Evolutionary conservation across 1,140 invertebrate species (phyloP).

Genomic region (Pseudomyrmex cubaensis): DNA sequence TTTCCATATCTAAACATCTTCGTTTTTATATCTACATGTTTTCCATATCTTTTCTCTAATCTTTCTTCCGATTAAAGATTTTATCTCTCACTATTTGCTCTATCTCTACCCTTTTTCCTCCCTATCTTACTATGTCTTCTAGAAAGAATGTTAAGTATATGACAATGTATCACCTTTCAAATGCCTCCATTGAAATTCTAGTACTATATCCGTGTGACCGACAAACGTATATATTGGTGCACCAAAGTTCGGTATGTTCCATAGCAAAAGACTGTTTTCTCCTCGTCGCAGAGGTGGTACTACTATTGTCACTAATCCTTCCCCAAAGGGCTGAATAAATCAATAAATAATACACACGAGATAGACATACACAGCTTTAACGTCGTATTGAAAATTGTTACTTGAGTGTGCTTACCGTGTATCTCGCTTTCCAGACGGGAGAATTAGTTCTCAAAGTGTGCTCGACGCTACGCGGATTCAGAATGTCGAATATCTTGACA

Average conservation of each 20-base stretch:
- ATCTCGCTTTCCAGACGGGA: constrained; percentile 97
- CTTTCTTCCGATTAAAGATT: too few species aligned
- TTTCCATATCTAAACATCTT: too few species aligned
- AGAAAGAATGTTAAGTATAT: too few species aligned
- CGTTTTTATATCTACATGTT: too few species aligned
- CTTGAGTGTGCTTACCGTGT: constrained; percentile 87
- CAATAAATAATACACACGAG: not conserved
- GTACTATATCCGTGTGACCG: constrained; percentile 96
- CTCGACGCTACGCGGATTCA: constrained; percentile 92
- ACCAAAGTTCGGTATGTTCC: constrained; percentile 90
- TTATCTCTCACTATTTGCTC: too few species aligned
- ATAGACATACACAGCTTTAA: not conserved
- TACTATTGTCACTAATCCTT: constrained; percentile 95
- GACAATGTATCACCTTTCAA: constrained; percentile 83
- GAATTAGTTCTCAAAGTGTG: constrained; percentile 93
- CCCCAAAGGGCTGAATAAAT: constrained; percentile 92
- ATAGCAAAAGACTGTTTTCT: constrained; percentile 93
- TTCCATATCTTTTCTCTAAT: too few species aligned
- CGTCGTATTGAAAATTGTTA: not conserved
- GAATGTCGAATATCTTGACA: constrained; percentile 97
- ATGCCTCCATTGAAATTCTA: constrained; percentile 97
- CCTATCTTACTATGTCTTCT: too few species aligned
- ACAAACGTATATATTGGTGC: constrained; percentile 94
- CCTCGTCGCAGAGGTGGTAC: constrained; percentile 92
- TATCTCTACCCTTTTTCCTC: too few species aligned